Evolutionary conservation across 2,888 invertebrate species (phyloP), one percentile per base, ranked within the genome.

Genomic region (Bruchidius siliquastri): DNA sequence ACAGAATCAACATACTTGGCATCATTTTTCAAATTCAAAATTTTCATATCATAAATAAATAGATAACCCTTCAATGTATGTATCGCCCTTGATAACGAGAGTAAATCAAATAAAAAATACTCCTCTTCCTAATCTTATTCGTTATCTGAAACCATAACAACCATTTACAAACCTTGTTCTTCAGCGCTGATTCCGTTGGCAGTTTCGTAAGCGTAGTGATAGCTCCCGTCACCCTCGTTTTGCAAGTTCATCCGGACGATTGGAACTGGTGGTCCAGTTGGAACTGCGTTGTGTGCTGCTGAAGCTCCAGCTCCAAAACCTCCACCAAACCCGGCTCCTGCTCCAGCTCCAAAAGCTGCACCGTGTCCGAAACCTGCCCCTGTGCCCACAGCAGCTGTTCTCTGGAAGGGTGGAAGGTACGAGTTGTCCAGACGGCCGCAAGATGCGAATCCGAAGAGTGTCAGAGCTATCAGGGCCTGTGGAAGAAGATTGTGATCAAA

Each of bases 121-220:
- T n/a, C n/a, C n/a, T n/a, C n/a, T n/a, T n/a, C n/a, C n/a, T n/a
- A n/a, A n/a, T n/a, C n/a, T n/a, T n/a, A n/a, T n/a, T n/a, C n/a
- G n/a, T n/a, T n/a, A n/a, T n/a, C n/a, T n/a, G n/a, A n/a, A n/a
- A n/a, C n/a, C n/a, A n/a, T n/a, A n/a, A n/a, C n/a, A n/a, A n/a
- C n/a, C n/a, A n/a, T 49, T 49, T 8, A 49, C 49, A 49, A 49
- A 49, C 49, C 68, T 32, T 82, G 80, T 79, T 84, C 83, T 77
- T 84, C 81, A 22, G 82, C 88, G 21, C 84, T 82, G 77, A 90
- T 89, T 68, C 89, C 89, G 79, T 90, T 89, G 21, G 89, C 90
- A 20, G 90, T 90, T 84, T 90, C 90, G 76, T 89, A 90, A 68
- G 86, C 86, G 79, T 72, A 83, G 22, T 79, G 80, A 73, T 83